Evolutionary conservation across 1,140 invertebrate species (phyloP), one percentile per base, ranked within the genome.

Genomic region (Bilobella aurantiaca): DNA sequence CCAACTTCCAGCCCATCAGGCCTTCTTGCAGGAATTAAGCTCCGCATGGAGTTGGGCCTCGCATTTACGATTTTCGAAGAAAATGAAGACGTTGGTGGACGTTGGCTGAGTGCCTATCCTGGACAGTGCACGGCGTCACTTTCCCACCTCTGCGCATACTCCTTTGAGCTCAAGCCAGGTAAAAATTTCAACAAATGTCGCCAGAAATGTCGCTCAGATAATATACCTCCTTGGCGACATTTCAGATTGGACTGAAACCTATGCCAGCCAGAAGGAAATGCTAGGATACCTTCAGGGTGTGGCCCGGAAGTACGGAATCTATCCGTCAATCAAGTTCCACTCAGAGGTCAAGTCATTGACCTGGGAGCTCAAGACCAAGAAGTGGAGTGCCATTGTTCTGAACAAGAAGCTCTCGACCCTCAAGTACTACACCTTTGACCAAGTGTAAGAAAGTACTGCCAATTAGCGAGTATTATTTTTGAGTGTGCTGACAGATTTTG

Each of bases 71-170:
- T 59, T 32, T 59, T 25, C 18, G 58, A 59, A 8, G 28, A 14
- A 5, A 59, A 59, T 30, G 16, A 32, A 30, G 28, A 59, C 18
- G 28, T 59, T 8, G 68, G 68, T n/a, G 68, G 68, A 5, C 61
- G 57, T 3, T 69, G 68, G 68, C 31, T 56, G 2, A 69, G 63
- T 29, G 58, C 56, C 30, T 69, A 66, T 42, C 68, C 68, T 5
- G 68, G 68, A 12, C 8, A 56, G 23, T 8, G 49, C 49, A 56
- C 23, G 5, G 23, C 21, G 23, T 56, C 5, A 56, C 23, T 56
- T 56, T 16, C n/a, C 37, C 65, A 61, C 37, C 5, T 53, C 2
- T 62, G 57, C 23, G 37, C 42, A n/a, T 66, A 31, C 12, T 62
- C 58, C 1, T 62, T 62, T 23, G 65, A 66, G 18, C 28, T 16